Base-by-base conservation (phyloP, 2,113 vertebrate species). In the Callopanchax toddi region DNA sequence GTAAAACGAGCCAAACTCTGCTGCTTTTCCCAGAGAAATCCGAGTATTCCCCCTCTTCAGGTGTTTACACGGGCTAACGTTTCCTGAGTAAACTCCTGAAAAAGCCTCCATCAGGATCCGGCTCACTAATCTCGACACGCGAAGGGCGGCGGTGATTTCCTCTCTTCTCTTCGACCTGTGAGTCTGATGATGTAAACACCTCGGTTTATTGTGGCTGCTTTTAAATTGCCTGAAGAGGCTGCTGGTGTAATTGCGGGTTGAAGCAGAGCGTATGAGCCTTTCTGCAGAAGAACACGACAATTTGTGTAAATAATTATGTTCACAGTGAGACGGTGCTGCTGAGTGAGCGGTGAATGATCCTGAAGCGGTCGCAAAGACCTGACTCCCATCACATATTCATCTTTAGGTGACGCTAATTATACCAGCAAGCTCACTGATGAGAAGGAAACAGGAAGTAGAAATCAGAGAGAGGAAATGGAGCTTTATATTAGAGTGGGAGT, bases 161-260 rank as follows among this genome's bases (percentile, higher is more conserved):
- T 58, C 55, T 48, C 46, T 69, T 70, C 71, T 54, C 32, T 32
- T 32, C 6, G 10, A 32, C 29, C 70, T 55, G 44, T 36, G 5
- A 76, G 74, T 76, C 55, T 61, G 67, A 73, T 74, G 84, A 81
- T 77, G 84, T 80, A 79, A 86, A 84, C 84, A 79, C 74, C 71
- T 71, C 32, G 3, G 62, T 79, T 85, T 81, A 84, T 81, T 68
- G 36, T 20, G 50, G 23, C 46, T 59, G 73, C 69, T 72, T 70
- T 62, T 45, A 81, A 84, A 85, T 82, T 84, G 62, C 81, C 79
- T 81, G 64, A 84, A 86, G 85, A 82, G 81, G 75, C 66, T 58
- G 59, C 69, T 73, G 68, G 48, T 68, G 68, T 87, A 83, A 89
- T 88, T 88, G 78, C 52, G 12, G 60, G 71, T 77, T 73, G 51